Evolutionary conservation across 2,888 invertebrate genomes (phyloP).

Genomic region (Ochropacha duplaris): DNA sequence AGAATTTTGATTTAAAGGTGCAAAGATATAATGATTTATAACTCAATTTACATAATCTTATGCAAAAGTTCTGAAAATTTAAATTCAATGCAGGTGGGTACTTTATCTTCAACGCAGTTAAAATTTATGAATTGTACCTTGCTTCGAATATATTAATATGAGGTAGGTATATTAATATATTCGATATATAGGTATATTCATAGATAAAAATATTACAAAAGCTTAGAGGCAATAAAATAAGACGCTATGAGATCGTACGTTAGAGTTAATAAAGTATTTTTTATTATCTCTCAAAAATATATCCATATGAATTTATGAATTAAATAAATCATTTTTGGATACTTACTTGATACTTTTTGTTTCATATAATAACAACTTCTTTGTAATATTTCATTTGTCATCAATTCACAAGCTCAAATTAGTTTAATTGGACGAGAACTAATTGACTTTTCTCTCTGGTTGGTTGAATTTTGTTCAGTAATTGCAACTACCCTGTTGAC

Average conservation of each 20-base stretch:
- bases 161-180: not conserved
- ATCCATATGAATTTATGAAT: too few species aligned
- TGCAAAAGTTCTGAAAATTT: not conserved
- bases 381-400: too few species aligned
- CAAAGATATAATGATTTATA: not conserved
- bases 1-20: not conserved
- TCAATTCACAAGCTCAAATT: not conserved
- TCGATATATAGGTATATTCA: not conserved
- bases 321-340: too few species aligned
- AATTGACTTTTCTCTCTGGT: not conserved
- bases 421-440: not conserved
- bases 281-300: too few species aligned
- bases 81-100: not conserved
- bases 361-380: not conserved
- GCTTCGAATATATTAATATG: not conserved
- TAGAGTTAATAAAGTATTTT: too few species aligned
- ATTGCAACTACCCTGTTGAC: not conserved
- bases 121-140: not conserved
- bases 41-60: not conserved
- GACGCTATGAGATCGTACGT: not conserved
- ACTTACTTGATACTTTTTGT: too few species aligned
- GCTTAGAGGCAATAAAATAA: too few species aligned
- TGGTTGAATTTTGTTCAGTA: not conserved
- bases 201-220: not conserved
- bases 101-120: not conserved